phyloP scores from a whole-genome alignment of 2,797 vertebrate genomes.

The Lagodon rhomboides region DNA sequence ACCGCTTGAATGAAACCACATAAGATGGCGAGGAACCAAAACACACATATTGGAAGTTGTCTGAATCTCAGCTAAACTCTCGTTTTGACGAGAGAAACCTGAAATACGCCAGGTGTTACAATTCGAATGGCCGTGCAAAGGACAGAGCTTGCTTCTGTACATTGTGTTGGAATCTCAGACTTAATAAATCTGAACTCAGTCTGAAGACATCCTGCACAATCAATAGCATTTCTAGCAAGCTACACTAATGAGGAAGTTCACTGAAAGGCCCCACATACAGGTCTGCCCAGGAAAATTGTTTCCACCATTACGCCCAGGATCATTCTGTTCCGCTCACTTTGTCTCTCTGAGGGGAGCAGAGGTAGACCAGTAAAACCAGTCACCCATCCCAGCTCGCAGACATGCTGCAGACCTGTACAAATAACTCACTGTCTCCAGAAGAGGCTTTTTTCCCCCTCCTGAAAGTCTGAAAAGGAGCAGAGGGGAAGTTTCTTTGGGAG shows the following conservation, averaged over 20 bases:
- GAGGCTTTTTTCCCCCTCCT: slow-evolving; percentile 46
- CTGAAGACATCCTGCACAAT: slow-evolving; percentile 53
- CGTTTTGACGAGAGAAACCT: slow-evolving; percentile 34
- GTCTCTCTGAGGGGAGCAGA: slow-evolving; percentile 46
- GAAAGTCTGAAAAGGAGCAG: slow-evolving; percentile 73
- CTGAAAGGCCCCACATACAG: slow-evolving; percentile 33
- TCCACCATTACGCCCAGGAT: slow-evolving; percentile 54
- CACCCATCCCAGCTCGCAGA: slow-evolving; percentile 79
- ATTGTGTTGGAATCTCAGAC: slow-evolving; percentile 34
- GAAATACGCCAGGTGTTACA: slow-evolving; percentile 56
- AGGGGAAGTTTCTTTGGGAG: slow-evolving; percentile 74
- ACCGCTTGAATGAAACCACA: slow-evolving; percentile 28
- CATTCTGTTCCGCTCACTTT: slow-evolving; percentile 53
- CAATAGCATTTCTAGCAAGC: slow-evolving; percentile 39
- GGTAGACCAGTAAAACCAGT: slow-evolving; percentile 83
- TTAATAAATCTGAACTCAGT: slow-evolving; percentile 42
- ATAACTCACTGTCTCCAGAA: slow-evolving; percentile 78
- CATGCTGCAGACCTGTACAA: slow-evolving; percentile 76
- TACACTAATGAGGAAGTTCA: slow-evolving; percentile 51
- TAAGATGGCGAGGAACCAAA: slow-evolving; percentile 60
- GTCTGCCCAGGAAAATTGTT: slow-evolving; percentile 58
- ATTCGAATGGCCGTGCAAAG: slow-evolving; percentile 17
- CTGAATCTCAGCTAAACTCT: slow-evolving; percentile 44
- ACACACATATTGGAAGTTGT: slow-evolving; percentile 51
- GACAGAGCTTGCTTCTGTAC: slow-evolving; percentile 28